Conservation (phyloP, 2,888 invertebrate species). For the Eumerus sabulonum region DNA sequence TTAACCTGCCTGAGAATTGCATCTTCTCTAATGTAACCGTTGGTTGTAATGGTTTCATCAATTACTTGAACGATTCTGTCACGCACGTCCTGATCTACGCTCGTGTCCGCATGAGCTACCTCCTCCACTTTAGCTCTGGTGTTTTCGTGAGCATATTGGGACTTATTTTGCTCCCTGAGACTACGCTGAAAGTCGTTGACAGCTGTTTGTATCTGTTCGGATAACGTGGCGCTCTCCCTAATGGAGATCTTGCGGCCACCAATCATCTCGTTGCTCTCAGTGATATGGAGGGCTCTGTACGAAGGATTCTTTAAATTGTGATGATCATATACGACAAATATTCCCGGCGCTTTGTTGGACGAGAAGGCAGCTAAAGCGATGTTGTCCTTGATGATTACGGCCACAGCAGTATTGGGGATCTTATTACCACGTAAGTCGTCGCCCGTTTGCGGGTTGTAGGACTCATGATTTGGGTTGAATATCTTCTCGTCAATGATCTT, state of each 20-base stretch:
- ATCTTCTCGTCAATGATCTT: neutral
- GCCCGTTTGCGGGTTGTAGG: neutral
- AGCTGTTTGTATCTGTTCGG: no score
- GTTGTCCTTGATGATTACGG: conserved; percentile 18
- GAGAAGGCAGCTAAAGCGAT: conserved; percentile 23
- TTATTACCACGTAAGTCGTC: neutral
- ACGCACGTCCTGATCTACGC: neutral
- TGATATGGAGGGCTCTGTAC: neutral
- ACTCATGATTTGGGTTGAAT: neutral
- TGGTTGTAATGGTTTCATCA: neutral
- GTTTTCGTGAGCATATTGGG: neutral
- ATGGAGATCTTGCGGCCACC: neutral
- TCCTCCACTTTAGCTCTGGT: neutral
- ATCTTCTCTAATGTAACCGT: neutral
- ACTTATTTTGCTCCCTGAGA: conserved; percentile 1
- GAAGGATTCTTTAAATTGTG: conserved; percentile 7
- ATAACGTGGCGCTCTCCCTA: no score
- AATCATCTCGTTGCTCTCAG: neutral
- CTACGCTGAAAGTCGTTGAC: conserved; percentile 4
- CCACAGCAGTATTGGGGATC: conserved; percentile 29
- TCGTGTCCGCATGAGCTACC: neutral
- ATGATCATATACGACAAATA: conserved; percentile 22
- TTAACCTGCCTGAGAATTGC: neutral
- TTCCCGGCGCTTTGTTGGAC: conserved; percentile 14
- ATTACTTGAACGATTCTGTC: neutral